phyloP scores from a whole-genome alignment of 2,113 vertebrate species.

The Tonatia bakeri region DNA sequence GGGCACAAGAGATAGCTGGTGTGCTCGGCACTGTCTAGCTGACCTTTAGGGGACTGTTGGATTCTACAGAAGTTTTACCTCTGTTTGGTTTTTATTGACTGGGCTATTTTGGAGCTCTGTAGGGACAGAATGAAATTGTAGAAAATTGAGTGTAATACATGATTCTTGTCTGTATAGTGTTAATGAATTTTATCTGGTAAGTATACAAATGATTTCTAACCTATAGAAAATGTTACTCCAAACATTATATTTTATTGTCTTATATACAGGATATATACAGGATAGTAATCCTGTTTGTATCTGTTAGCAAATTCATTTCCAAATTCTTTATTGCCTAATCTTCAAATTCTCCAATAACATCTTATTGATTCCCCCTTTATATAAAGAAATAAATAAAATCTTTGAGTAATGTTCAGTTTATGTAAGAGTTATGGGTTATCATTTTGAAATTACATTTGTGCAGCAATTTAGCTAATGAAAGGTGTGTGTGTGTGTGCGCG shows the following conservation, averaged over 20 bases:
- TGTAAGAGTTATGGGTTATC: slow-evolving; percentile 8
- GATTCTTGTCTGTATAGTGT: not conserved
- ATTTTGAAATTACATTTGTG: slow-evolving; percentile 29
- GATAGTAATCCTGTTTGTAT: not conserved
- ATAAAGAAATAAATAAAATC: not conserved
- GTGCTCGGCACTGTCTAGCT: not conserved
- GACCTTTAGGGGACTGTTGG: not conserved
- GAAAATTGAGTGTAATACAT: not conserved
- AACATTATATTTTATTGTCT: not conserved
- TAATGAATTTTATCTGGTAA: not conserved
- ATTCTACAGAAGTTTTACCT: not conserved
- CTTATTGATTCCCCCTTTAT: not conserved
- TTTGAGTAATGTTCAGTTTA: not conserved
- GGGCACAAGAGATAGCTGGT: not conserved
- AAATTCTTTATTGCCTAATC: not conserved
- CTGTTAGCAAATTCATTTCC: not conserved
- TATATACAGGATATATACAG: no score
- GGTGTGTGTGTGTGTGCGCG: not conserved
- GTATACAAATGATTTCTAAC: not conserved
- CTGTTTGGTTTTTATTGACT: not conserved
- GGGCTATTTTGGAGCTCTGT: not conserved
- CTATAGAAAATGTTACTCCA: not conserved
- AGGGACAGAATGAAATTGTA: not conserved
- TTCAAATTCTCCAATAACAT: not conserved
- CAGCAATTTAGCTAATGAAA: slow-evolving; percentile 39